These are phyloP conservation scores for Fissipunctia ypsillon DNA, from an alignment of 2,888 invertebrate genomes.

Conservation along the genomic window DNA sequence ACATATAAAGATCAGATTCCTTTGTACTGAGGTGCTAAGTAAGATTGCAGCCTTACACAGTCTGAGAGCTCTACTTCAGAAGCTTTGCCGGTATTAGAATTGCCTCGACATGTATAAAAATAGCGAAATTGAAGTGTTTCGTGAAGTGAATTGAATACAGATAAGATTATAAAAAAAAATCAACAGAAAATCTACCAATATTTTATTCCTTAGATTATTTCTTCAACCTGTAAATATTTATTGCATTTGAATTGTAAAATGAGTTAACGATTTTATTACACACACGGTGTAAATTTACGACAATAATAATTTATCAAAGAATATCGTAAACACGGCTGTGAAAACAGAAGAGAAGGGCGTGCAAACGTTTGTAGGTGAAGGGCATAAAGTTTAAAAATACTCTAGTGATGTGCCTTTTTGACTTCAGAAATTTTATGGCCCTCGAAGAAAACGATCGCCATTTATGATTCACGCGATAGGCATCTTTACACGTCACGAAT, in stretches of 20 bases:
- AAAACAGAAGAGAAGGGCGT: conserved; percentile 67
- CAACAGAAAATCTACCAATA: conserved; percentile 65
- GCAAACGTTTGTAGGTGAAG: conserved; percentile 68
- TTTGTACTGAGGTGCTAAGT: conserved; percentile 72
- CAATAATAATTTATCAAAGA: conserved; percentile 70
- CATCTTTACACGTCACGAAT: conserved; percentile 82
- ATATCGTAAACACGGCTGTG: conserved; percentile 68
- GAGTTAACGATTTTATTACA: conserved; percentile 68
- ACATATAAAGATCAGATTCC: conserved; percentile 80
- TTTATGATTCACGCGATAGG: conserved; percentile 87
- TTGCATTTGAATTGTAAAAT: conserved; percentile 68
- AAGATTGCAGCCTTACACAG: conserved; percentile 82
- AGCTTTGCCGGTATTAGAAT: conserved; percentile 86
- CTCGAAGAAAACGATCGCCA: conserved; percentile 83
- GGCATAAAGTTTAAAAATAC: conserved; percentile 73
- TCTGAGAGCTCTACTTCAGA: conserved; percentile 86
- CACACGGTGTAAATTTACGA: conserved; percentile 69
- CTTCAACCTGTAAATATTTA: conserved; percentile 60
- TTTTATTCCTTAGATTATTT: conserved; percentile 55
- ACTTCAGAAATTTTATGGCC: conserved; percentile 78
- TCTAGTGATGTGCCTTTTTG: conserved; percentile 70
- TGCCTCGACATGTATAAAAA: conserved; percentile 87
- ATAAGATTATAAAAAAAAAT: conserved; percentile 73
- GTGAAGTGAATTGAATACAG: conserved; percentile 81
- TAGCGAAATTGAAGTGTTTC: conserved; percentile 84